Conservation (phyloP, 2,888 invertebrate genomes). For the Parnassius mnemosyne region DNA sequence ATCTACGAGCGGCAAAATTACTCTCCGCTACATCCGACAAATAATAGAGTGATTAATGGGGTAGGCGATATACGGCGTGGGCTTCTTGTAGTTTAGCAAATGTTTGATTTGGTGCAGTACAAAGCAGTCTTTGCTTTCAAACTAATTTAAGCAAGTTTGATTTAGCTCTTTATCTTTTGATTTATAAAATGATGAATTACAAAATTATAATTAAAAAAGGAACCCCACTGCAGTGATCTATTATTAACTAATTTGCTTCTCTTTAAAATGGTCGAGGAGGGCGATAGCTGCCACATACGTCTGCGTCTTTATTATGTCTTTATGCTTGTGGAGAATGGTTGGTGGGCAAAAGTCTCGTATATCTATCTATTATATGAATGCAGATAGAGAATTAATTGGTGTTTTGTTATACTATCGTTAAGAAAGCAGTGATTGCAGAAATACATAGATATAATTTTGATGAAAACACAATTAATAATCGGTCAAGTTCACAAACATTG, state of each 20-base stretch:
- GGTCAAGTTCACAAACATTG: too few species aligned
- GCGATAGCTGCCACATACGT: too few species aligned
- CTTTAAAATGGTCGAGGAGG: too few species aligned
- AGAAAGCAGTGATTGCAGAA: too few species aligned
- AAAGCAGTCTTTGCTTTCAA: constrained; percentile 29
- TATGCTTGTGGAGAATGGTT: too few species aligned
- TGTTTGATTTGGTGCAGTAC: constrained; percentile 45
- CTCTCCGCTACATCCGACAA: constrained; percentile 68
- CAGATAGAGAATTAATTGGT: not conserved
- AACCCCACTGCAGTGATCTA: too few species aligned
- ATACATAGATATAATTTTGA: too few species aligned
- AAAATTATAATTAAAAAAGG: too few species aligned
- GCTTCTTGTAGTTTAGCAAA: constrained; percentile 75
- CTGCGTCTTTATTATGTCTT: too few species aligned
- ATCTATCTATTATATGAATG: constrained; percentile 9
- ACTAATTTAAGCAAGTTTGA: constrained; percentile 4
- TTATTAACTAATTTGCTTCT: too few species aligned
- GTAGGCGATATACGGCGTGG: constrained; percentile 63
- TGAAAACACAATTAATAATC: too few species aligned
- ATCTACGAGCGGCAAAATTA: constrained; percentile 68
- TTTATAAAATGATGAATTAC: too few species aligned
- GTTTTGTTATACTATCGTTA: not conserved
- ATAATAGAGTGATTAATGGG: constrained; percentile 76
- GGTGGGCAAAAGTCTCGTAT: not conserved
- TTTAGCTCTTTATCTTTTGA: constrained; percentile 7